Evolutionary conservation across 1,140 invertebrate species (phyloP).

Genomic region (Halesus radiatus): DNA sequence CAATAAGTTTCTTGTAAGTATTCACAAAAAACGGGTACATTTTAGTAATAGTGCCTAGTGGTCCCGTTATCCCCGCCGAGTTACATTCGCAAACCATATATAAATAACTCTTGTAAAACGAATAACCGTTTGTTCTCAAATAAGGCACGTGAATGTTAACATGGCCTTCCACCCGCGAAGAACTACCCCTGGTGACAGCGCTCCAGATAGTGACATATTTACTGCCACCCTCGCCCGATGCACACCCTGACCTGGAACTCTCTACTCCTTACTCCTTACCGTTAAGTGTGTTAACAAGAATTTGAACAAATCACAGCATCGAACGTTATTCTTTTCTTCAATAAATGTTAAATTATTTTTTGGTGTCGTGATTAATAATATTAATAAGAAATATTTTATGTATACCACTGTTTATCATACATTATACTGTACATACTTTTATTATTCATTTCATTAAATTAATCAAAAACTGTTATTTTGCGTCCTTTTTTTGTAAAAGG

Average conservation of each 20-base stretch:
- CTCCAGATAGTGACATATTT: constrained; percentile 57
- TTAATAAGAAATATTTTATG: no score
- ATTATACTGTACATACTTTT: no score
- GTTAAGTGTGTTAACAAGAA: no score
- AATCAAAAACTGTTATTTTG: no score
- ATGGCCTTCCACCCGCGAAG: constrained; percentile 33
- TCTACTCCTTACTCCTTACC: no score
- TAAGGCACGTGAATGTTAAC: constrained; percentile 54
- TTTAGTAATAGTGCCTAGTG: constrained; percentile 34
- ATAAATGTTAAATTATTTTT: no score
- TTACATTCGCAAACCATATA: constrained; percentile 42
- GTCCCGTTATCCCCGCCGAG: constrained; percentile 23
- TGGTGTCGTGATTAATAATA: no score
- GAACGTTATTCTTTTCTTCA: no score
- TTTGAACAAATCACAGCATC: no score
- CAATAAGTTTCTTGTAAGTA: constrained; percentile 26
- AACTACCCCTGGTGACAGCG: constrained; percentile 51
- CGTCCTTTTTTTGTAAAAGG: no score
- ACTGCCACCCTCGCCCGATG: constrained; percentile 50
- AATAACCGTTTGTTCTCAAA: constrained; percentile 58
- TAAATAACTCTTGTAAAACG: constrained; percentile 53
- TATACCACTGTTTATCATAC: no score
- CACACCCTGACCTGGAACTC: background rate
- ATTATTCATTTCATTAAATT: no score
- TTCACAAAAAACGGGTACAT: constrained; percentile 25